Evolutionary conservation across 2,797 vertebrate genomes (phyloP), one percentile per base, ranked within the genome.

Genomic region (Lutjanus argentimaculatus): DNA sequence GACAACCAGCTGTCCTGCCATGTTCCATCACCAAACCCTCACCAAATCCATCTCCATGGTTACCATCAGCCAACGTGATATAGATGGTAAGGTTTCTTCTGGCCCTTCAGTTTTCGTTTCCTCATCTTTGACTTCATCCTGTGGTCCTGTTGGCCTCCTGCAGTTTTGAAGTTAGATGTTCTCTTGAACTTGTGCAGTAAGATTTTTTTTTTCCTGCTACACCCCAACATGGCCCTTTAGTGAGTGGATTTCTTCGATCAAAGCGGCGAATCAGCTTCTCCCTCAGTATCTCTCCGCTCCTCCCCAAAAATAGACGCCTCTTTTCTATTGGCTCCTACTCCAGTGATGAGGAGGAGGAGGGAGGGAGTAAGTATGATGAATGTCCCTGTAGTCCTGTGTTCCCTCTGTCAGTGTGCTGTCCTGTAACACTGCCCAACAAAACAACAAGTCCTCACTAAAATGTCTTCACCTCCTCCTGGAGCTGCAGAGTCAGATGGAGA

Each of bases 31-130:
- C 30, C 83, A 80, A 57, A 70, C 94, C 2, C 91, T 98, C 93
- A 97, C 96, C 83, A 98, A 99, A 88, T 98, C 97, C 30, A 86
- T 97, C 91, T 99, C 97, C 11, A 95, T 98, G 86, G 94, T 97
- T 75, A 89, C 97, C 72, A 97, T 98, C 91, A 95, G 91, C 89
- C 97, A 97, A 46, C 93, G 94, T 17, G 95, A 95, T 49, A 76
- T 95, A n/a, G 97, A 98, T 79, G 96, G 98, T 98, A 91, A 97
- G 25, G 97, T 96, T 90, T 80, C 63, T 36, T 36, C 15, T 72
- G 21, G 6, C 30, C 30, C 30, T 36, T 10, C n/a, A 19, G 25
- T 66, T 21, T 21, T 8, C 6, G 15, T 63, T 72, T 62, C 4
- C 4, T 45, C 53, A 43, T 64, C 67, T 17, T 15, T 57, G 8